Percentiles rank a stretch among this genome's conserved stretches.
These are phyloP conservation scores for Tetranychus piercei DNA, from an alignment of 2,888 invertebrate genomes.

Conservation along the genomic window DNA sequence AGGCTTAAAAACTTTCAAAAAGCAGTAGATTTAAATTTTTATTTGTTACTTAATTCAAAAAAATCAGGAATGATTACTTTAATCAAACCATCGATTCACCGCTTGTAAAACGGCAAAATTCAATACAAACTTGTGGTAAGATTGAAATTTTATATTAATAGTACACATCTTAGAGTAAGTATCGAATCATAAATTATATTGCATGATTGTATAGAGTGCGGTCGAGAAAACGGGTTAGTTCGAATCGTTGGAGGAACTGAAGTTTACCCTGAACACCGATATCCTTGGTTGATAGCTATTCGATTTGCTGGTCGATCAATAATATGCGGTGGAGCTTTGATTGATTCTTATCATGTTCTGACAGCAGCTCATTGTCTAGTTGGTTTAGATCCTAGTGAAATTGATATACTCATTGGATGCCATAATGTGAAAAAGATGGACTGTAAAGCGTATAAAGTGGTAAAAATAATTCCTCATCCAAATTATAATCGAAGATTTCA, in stretches of 20 bases:
- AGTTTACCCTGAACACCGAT: slow-evolving; percentile 11
- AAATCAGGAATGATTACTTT: too few species aligned
- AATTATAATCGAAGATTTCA: slow-evolving; percentile 2
- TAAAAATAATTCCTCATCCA: slow-evolving; percentile 10
- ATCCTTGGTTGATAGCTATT: slow-evolving; percentile 16
- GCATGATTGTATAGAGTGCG: background rate
- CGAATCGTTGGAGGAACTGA: slow-evolving; percentile 16
- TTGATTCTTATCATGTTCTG: slow-evolving; percentile 11
- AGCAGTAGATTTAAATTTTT: too few species aligned
- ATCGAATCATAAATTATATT: background rate
- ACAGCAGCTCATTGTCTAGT: slow-evolving; percentile 19
- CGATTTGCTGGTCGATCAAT: background rate
- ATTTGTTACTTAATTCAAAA: too few species aligned
- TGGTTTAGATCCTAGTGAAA: background rate
- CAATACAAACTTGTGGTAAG: background rate
- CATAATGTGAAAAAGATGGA: slow-evolving; percentile 13
- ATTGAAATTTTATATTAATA: slow-evolving; percentile 5
- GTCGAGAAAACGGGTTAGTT: background rate
- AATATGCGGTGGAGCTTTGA: slow-evolving; percentile 17
- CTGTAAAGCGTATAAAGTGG: slow-evolving; percentile 4
- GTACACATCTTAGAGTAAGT: background rate
- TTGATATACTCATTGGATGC: slow-evolving; percentile 15
- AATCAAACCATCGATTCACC: too few species aligned
- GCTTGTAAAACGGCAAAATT: too few species aligned
- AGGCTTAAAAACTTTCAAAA: too few species aligned